Base-by-base conservation (phyloP, 2,888 invertebrate species). In the Luperina nickerlii region DNA sequence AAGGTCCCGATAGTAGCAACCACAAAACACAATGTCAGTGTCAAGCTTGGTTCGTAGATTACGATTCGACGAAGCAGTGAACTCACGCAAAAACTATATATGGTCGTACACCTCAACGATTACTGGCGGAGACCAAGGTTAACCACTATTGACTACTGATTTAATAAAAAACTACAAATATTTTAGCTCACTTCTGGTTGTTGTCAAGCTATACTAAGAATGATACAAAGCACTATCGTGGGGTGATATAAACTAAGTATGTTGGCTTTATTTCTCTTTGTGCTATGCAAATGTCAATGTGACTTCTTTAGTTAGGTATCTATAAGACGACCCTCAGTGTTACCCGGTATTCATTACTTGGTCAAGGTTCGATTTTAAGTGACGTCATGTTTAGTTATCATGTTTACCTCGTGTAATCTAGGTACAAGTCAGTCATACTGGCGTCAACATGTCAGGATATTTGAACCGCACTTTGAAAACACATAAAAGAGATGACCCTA, bases 61-160 rank as follows among this genome's bases (percentile, higher is more conserved):
- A 87, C 81, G 85, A 86, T 90, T 92, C 89, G 88, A 81, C 84
- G 89, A 91, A 91, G 84, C 88, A 89, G 88, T 88, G 87, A 88
- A 90, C 85, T 88, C 86, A 85, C 83, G 89, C 92, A 91, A 92
- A 92, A 91, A 88, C 93, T 92, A 88, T 94, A 92, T 92, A 93
- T 93, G 95, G 95, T 92, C 92, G 89, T 91, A 89, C 90, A 95
- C 93, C 94, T 94, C 90, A 85, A 86, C 86, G 88, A 87, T 90
- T 90, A 88, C 89, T 88, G 90, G 79, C 82, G 84, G 87, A 78
- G 79, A 88, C 91, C 95, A 95, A 95, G 95, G 95, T 89, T 90
- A 92, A 90, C 94, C 70, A 85, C 91, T 90, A 84, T 85, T 85
- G 48, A 76, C 74, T 72, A 82, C 81, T 51, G 45, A 84, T 78